These are phyloP conservation scores for Emydoidea blandingii DNA, from an alignment of 2,797 vertebrate genomes.

Conservation along the genomic window DNA sequence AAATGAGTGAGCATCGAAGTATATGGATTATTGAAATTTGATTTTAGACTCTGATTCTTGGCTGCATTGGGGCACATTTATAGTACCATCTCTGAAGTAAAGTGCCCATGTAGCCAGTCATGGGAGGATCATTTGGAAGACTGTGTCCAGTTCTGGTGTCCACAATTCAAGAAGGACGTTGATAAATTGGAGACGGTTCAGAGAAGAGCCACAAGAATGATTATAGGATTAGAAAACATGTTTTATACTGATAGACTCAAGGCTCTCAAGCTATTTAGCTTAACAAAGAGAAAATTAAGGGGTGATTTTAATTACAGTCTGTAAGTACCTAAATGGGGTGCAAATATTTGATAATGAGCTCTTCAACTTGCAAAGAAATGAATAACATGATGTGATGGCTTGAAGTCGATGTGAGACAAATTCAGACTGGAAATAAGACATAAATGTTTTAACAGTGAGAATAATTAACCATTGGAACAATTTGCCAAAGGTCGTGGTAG, in stretches of 20 bases:
- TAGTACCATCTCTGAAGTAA: neutral
- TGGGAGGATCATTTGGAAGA: neutral
- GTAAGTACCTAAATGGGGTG: neutral
- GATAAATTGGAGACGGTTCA: neutral
- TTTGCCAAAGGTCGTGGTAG: neutral
- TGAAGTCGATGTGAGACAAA: neutral
- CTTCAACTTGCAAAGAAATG: neutral
- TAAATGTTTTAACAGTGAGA: neutral
- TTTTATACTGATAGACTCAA: neutral
- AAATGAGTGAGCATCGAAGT: neutral
- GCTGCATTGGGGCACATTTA: neutral
- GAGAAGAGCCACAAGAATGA: neutral
- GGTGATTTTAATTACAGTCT: neutral
- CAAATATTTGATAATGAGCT: neutral
- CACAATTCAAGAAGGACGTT: neutral
- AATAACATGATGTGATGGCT: neutral
- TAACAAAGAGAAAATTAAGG: neutral
- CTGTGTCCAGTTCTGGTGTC: neutral
- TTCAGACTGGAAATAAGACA: neutral
- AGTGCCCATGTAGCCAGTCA: fast-evolving
- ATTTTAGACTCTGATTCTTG: neutral
- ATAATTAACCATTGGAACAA: neutral
- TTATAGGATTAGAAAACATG: neutral
- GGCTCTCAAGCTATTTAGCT: neutral
- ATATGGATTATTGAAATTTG: neutral